Evolutionary conservation across 2,797 vertebrate genomes (phyloP), one percentile per base, ranked within the genome.

Genomic region (Alca torda): DNA sequence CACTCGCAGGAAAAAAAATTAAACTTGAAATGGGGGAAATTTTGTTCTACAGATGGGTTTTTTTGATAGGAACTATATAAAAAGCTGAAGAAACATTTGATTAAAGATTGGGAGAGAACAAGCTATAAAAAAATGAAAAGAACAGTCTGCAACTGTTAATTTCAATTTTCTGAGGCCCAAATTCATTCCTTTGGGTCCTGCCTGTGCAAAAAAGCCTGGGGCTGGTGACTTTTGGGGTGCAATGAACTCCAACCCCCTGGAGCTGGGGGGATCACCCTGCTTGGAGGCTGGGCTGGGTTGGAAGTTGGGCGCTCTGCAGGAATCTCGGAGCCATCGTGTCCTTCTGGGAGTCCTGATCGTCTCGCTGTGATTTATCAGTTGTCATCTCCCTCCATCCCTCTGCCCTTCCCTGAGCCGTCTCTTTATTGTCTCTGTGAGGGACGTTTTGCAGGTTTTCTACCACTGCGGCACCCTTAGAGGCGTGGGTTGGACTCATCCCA

Each of bases 31-130:
- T 11, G 63, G 91, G 46, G 85, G 63, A 46, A 78, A 87, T 76
- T 56, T 75, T 92, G 78, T 77, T 91, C 87, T 78, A 33, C 65
- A 89, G 94, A 90, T 87, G 51, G 33, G 10, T 12, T 25, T 67
- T 68, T 83, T 82, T 90, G 81, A 94, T 87, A 80, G 76, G 60
- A 79, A 43, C 53, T n/a, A 26, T 33, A 90, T 84, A 86, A 91
- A 94, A 93, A 89, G 19, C 56, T 67, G 84, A 84, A 82, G 79
- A 94, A 94, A 89, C 25, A 28, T 93, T 94, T 87, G 81, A 94
- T 84, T 89, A 90, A 84, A 89, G 86, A 73, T 43, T 8, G 51
- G 45, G 45, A 92, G 68, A 63, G 72, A 74, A 85, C 87, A 89
- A 48, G 26, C 18, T 37, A 39, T 57, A 2, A 13, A 92, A 83